These are phyloP conservation scores for Pelecanoides urinatrix DNA, from an alignment of 2,113 vertebrate species.

Conservation along the genomic window DNA sequence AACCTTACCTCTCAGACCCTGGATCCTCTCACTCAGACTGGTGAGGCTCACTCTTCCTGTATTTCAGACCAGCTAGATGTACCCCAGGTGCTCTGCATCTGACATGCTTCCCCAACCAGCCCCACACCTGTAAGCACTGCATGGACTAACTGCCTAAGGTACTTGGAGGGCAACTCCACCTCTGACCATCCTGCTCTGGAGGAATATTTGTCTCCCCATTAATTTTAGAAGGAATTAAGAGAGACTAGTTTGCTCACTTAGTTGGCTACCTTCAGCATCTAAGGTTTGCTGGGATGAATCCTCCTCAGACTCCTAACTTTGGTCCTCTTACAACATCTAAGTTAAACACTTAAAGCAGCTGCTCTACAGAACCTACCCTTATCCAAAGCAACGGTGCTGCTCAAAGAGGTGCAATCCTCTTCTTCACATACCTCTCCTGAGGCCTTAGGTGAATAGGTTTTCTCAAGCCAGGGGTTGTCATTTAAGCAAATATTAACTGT, in stretches of 20 bases:
- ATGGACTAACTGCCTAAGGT: no score
- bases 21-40: rapidly evolving
- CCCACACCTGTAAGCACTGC: neutral
- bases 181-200: neutral
- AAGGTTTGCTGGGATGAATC: neutral
- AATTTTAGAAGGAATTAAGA: neutral
- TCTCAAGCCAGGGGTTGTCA: neutral
- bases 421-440: neutral
- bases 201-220: neutral
- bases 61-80: neutral
- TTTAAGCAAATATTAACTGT: neutral
- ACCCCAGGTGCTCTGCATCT: neutral
- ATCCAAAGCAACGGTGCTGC: neutral
- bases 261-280: neutral
- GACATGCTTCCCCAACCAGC: neutral
- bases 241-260: neutral
- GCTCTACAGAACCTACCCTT: neutral
- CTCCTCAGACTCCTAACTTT: neutral
- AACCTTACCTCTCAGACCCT: neutral
- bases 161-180: neutral
- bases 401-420: neutral
- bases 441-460: neutral
- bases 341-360: neutral
- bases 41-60: neutral
- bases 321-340: neutral